These are phyloP conservation scores for Tenthredo livida DNA, from an alignment of 2,888 invertebrate species.

Conservation along the genomic window DNA sequence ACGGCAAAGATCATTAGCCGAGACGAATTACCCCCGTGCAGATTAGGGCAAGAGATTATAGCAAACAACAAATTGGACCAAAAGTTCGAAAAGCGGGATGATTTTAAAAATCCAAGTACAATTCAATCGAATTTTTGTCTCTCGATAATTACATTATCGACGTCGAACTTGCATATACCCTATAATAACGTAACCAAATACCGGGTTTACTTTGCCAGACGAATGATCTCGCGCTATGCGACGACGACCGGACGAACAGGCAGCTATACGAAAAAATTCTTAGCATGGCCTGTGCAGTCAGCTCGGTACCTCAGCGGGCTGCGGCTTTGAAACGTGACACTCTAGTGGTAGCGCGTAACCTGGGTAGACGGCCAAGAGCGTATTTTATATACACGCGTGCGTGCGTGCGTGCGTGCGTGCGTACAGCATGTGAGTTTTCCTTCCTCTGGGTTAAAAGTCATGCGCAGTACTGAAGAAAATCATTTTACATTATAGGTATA, in stretches of 20 bases:
- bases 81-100: too few relatives aligned
- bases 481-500: not conserved
- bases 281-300: not conserved
- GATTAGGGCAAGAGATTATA: too few relatives aligned
- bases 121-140: too few relatives aligned
- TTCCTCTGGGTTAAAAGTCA: too few relatives aligned
- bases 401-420: constrained; percentile 36
- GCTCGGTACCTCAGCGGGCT: constrained; percentile 47
- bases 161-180: not conserved
- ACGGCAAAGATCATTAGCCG: constrained; percentile 15
- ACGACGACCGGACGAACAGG: constrained; percentile 40
- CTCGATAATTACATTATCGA: not conserved
- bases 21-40: not conserved
- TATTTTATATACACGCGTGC: constrained; percentile 48
- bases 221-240: constrained; percentile 28
- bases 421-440: not conserved
- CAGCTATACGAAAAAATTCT: constrained; percentile 50
- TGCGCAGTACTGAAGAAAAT: not conserved
- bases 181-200: constrained; percentile 1
- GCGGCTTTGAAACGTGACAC: constrained; percentile 67
- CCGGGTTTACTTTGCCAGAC: constrained; percentile 31
- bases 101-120: too few relatives aligned
- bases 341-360: constrained; percentile 58
- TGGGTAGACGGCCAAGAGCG: constrained; percentile 38
- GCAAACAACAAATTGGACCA: too few relatives aligned